phyloP scores from a whole-genome alignment of 23 tunicate genomes.

The Halocynthia aurantium region DNA sequence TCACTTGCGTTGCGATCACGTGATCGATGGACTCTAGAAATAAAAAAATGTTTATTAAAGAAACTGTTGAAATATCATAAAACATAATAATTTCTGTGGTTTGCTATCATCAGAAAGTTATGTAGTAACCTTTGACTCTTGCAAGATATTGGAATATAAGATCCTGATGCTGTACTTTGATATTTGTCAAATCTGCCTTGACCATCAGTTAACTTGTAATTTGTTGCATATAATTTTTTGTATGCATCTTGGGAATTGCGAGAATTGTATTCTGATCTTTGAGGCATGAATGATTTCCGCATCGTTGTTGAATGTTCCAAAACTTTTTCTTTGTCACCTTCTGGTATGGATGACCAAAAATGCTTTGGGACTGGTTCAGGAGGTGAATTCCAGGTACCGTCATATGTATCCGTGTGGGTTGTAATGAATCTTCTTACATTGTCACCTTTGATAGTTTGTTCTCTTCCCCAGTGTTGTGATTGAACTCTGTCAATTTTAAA shows the following conservation, averaged over 20 bases:
- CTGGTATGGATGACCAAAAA: constrained; percentile 51
- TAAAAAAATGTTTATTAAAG: not conserved
- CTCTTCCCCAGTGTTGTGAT: constrained; percentile 24
- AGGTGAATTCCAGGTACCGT: constrained; percentile 19
- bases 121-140: constrained; percentile 6
- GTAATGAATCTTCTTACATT: constrained; percentile 46
- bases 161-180: constrained; percentile 48
- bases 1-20: constrained; percentile 81
- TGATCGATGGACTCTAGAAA: constrained; percentile 30
- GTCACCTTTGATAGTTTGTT: constrained; percentile 56
- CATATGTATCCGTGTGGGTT: constrained; percentile 42
- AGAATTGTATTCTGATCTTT: not conserved
- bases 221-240: constrained; percentile 52
- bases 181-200: constrained; percentile 54
- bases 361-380: constrained; percentile 52
- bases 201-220: constrained; percentile 53
- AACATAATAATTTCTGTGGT: not conserved
- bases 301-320: constrained; percentile 36
- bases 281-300: constrained; percentile 34
- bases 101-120: not conserved
- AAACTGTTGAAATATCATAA: not conserved
- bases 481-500: constrained; percentile 1
- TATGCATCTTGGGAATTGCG: constrained; percentile 32
- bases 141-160: constrained; percentile 35
- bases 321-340: constrained; percentile 76